Conservation (phyloP, 37 sponge, comb jelly and placozoan genomes). For the Geodia barretti region DNA sequence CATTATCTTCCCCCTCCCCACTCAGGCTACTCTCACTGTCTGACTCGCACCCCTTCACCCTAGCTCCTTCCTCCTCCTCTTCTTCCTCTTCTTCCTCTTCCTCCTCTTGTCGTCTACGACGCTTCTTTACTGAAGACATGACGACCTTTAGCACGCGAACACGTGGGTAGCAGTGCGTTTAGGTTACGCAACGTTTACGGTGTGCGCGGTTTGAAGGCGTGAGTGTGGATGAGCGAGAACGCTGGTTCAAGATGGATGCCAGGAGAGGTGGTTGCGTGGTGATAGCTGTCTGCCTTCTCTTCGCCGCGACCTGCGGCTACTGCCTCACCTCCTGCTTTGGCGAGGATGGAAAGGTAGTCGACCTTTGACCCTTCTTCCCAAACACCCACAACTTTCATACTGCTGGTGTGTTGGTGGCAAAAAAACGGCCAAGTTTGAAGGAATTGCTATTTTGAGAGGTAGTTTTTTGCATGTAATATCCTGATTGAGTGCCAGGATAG, state of each 20-base stretch:
- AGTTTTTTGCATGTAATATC: too few relatives aligned
- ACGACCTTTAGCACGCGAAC: too few relatives aligned
- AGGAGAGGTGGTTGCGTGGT: slow-evolving; percentile 10
- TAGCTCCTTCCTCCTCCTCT: too few relatives aligned
- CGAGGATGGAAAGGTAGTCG: slow-evolving; percentile 28
- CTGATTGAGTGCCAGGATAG: too few relatives aligned
- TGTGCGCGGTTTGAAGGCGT: too few relatives aligned
- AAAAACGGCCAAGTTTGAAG: too few relatives aligned
- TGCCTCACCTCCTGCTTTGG: slow-evolving; percentile 13
- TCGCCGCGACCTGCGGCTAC: slow-evolving; percentile 11
- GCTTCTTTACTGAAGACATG: background rate
- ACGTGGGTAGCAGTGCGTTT: too few relatives aligned
- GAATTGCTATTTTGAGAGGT: too few relatives aligned
- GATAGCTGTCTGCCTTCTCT: background rate
- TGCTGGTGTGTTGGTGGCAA: too few relatives aligned
- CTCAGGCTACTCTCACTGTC: slow-evolving; percentile 6
- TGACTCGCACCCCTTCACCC: slow-evolving; percentile 11
- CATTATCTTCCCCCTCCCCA: slow-evolving; percentile 3
- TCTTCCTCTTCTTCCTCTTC: background rate
- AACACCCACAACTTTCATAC: too few relatives aligned
- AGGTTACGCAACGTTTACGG: too few relatives aligned
- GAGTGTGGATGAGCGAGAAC: background rate
- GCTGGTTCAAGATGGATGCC: background rate
- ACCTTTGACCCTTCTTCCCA: background rate
- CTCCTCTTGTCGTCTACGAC: background rate